Evolutionary conservation across 2,888 invertebrate genomes (phyloP).

Genomic region (Drosophila mettleri): DNA sequence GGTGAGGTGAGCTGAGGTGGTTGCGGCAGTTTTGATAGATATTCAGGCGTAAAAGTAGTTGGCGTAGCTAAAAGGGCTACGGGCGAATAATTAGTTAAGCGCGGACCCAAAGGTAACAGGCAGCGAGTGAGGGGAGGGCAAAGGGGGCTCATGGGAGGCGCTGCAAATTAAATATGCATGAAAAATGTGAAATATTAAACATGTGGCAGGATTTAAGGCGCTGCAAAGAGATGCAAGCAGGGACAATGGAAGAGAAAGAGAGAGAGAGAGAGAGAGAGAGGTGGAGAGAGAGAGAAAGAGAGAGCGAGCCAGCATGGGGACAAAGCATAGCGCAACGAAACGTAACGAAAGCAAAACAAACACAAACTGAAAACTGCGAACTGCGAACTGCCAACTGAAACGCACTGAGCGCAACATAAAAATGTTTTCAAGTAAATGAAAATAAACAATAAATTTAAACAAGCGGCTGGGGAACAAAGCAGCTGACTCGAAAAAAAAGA

Average conservation of each 20-base stretch:
- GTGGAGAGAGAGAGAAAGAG: not conserved
- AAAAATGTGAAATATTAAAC: slow-evolving; percentile 10
- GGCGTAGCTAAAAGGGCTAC: slow-evolving; percentile 9
- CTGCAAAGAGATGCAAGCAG: not conserved
- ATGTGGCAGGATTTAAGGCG: slow-evolving; percentile 8
- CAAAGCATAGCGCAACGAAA: slow-evolving; percentile 18
- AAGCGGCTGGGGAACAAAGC: slow-evolving; percentile 36
- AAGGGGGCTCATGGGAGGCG: slow-evolving; percentile 1
- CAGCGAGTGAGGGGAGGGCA: not conserved
- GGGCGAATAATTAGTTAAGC: slow-evolving; percentile 3
- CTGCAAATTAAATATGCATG: slow-evolving; percentile 39
- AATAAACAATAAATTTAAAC: slow-evolving; percentile 58
- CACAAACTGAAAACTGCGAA: slow-evolving; percentile 24
- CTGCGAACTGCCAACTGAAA: slow-evolving; percentile 23
- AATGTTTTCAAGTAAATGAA: slow-evolving; percentile 55
- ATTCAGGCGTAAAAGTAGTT: slow-evolving; percentile 7
- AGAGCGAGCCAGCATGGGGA: not conserved
- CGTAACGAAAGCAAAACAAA: slow-evolving; percentile 38
- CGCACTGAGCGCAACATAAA: slow-evolving; percentile 20
- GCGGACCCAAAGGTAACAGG: not conserved
- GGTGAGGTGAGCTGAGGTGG: too few species aligned
- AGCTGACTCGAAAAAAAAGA: slow-evolving; percentile 44
- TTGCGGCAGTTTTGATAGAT: too few species aligned
- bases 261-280: not conserved
- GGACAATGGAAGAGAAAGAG: slow-evolving; percentile 8